Conservation (phyloP, 2,888 invertebrate species). For the Scaptomyza parva region DNA sequence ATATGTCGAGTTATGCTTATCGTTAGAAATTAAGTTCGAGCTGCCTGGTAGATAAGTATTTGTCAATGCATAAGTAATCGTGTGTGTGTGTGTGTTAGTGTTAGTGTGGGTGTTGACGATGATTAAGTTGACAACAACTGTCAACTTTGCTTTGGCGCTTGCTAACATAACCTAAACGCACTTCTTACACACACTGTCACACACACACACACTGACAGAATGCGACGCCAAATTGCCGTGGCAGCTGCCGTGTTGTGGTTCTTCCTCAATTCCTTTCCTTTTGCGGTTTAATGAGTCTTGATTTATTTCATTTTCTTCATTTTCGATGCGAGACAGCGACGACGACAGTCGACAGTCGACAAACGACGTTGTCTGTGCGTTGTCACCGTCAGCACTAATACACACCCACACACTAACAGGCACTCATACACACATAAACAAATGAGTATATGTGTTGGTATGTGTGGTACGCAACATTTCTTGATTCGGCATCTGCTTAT, state of each 20-base stretch:
- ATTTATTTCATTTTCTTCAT: constrained; percentile 77
- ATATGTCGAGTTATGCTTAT: constrained; percentile 70
- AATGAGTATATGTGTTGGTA: constrained; percentile 9
- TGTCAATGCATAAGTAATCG: constrained; percentile 61
- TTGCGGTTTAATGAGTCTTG: constrained; percentile 78
- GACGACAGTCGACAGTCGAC: constrained; percentile 11
- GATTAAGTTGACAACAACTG: constrained; percentile 80
- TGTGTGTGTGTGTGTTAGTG: constrained; percentile 15
- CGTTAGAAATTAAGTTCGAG: constrained; percentile 70
- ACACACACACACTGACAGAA: constrained; percentile 14
- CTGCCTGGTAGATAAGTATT: constrained; percentile 46
- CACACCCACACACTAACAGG: constrained; percentile 8
- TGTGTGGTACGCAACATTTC: constrained; percentile 32
- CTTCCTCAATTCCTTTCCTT: constrained; percentile 47
- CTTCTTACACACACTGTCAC: constrained; percentile 30
- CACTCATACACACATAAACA: constrained; percentile 4
- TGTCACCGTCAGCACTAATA: constrained; percentile 43
- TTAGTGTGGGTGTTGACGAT: constrained; percentile 57
- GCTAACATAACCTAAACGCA: constrained; percentile 60
- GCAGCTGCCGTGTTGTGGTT: constrained; percentile 55
- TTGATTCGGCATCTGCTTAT: constrained; percentile 47
- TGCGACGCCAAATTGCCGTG: constrained; percentile 23
- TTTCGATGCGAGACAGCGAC: constrained; percentile 54
- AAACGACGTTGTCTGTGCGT: constrained; percentile 31
- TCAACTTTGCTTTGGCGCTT: constrained; percentile 69